Evolutionary conservation across 2,888 invertebrate species (phyloP), one percentile per base, ranked within the genome.

Genomic region (Sinodicranocentrus sp.): DNA sequence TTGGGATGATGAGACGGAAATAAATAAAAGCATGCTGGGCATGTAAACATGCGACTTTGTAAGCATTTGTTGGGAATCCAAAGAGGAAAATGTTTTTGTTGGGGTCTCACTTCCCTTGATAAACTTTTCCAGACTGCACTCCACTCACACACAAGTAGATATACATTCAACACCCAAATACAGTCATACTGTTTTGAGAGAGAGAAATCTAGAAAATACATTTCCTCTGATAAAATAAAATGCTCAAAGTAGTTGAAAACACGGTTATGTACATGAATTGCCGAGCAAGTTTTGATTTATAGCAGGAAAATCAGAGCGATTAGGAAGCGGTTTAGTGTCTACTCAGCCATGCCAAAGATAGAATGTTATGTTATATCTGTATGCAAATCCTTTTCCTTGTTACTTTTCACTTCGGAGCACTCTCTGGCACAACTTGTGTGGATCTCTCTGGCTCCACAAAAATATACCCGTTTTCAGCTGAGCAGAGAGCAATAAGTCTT

Each of bases 201-300:
- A n/a, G n/a, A n/a, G n/a, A n/a, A 33, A 33, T 33, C 3, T 10
- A 33, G 33, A 33, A 10, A 33, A 3, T 33, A 33, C 33, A 33
- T 33, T 10, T 10, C 21, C 23, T 39, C 33, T 21, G 39, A 67
- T 67, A 67, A 67, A 33, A 33, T 54, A 33, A 57, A 70, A 33
- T 26, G 21, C 71, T 54, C 57, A 54, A 57, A 71, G 21, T 52
- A 52, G 8, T 57, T 25, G 21, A 57, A 57, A 57, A 21, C 25
- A 57, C 57, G 75, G 33, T 6, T 33, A 33, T 10, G 10, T 6
- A 3, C 19, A 65, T 39, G 65, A 65, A 82, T 85, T 85, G 79
- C 79, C 65, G 21, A 75, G 65, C 54, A 76, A 84, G 77, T 83
- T 86, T 86, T 86, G 85, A 86, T 86, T 86, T 86, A 86, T 86